phyloP scores from a whole-genome alignment of 30 jellyfish, hydroid and myxozoan genomes.

The Hydractinia symbiolongicarpus region DNA sequence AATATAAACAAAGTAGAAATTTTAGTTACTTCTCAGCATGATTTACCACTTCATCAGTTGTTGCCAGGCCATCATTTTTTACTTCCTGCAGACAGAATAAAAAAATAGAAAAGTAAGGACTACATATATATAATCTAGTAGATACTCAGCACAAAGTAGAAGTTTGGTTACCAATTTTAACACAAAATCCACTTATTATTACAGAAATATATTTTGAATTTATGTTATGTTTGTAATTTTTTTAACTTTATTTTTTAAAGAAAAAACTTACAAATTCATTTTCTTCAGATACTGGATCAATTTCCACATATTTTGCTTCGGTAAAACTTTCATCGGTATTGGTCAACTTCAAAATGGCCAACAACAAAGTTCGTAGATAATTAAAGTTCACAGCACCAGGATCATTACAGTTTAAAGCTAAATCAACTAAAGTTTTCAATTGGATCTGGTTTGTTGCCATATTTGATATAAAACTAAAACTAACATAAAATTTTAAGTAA shows the following conservation, averaged over 20 bases:
- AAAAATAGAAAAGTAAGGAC: too few species aligned
- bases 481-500: too few species aligned
- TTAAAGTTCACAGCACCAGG: constrained; percentile 53
- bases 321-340: background rate
- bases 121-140: background rate
- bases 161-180: background rate
- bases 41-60: too few species aligned
- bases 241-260: too few species aligned
- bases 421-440: constrained; percentile 22
- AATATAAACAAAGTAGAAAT: too few species aligned
- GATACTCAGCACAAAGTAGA: background rate
- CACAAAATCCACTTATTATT: background rate
- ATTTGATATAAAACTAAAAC: background rate
- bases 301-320: constrained; percentile 10
- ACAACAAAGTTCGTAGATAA: constrained; percentile 43
- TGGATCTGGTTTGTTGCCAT: background rate
- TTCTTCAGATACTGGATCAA: background rate
- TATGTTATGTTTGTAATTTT: background rate
- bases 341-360: constrained; percentile 29
- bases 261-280: too few species aligned
- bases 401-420: constrained; percentile 41
- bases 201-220: background rate
- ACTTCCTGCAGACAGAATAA: too few species aligned
- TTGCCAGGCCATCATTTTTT: too few species aligned
- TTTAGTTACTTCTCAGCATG: too few species aligned